These are phyloP conservation scores for Apteryx mantelli DNA, from an alignment of 2,113 vertebrate genomes.

Conservation along the genomic window DNA sequence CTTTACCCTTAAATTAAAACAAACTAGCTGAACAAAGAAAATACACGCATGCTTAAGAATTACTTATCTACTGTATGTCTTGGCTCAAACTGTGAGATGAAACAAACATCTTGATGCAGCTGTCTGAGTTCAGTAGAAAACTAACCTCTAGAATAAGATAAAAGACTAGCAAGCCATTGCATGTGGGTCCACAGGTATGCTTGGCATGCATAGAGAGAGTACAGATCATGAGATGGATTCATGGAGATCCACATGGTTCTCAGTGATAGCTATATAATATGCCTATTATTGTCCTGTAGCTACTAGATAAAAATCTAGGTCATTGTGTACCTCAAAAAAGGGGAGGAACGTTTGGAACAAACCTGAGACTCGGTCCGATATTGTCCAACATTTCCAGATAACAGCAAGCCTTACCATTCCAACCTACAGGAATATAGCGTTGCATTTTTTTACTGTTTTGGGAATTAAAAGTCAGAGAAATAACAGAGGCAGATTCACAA, in stretches of 20 bases:
- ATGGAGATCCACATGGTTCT: not conserved
- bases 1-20: not conserved
- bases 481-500: not conserved
- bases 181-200: not conserved
- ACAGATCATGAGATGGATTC: not conserved
- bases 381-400: not conserved
- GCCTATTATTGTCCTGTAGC: not conserved
- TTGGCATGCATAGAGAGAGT: not conserved
- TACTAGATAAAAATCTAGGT: not conserved
- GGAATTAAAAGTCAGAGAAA: not conserved
- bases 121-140: not conserved
- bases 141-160: not conserved
- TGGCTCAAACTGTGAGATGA: not conserved
- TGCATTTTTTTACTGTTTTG: not conserved
- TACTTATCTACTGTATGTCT: not conserved
- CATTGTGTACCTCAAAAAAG: not conserved
- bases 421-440: not conserved
- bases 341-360: not conserved
- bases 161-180: not conserved
- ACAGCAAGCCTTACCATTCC: not conserved
- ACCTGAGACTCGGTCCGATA: not conserved
- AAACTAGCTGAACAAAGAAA: not conserved
- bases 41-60: not conserved
- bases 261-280: not conserved
- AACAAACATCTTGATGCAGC: not conserved